These are phyloP conservation scores for Pseudachorutes palmiensis DNA, from an alignment of 1,140 invertebrate genomes.

Conservation along the genomic window DNA sequence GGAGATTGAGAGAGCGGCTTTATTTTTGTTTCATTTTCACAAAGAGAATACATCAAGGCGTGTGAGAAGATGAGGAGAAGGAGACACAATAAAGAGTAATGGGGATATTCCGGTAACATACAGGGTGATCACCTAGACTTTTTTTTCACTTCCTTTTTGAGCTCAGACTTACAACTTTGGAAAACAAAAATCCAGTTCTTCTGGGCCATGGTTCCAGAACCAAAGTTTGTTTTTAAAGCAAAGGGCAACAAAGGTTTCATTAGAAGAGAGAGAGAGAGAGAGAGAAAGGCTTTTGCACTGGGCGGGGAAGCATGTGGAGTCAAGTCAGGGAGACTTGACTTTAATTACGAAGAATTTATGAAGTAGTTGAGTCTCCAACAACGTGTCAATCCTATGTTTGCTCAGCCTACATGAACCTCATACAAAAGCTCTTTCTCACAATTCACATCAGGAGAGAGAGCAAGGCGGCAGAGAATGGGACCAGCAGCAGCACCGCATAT, in stretches of 20 bases:
- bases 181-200: no score
- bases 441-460: background rate
- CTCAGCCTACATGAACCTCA: background rate
- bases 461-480: background rate
- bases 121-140: background rate
- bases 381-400: slow-evolving; percentile 18
- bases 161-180: background rate
- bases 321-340: no score
- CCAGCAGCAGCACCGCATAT: background rate
- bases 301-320: background rate
- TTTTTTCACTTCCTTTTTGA: background rate
- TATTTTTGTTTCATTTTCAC: background rate
- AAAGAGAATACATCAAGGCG: background rate
- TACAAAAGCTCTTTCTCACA: background rate
- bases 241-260: no score
- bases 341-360: slow-evolving; percentile 30
- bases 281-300: background rate
- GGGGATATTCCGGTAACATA: background rate
- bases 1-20: background rate
- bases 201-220: no score
- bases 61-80: background rate
- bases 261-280: background rate
- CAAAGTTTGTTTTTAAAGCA: background rate
- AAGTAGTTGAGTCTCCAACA: slow-evolving; percentile 9
- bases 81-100: background rate